A percentile compares a stretch with the other conserved stretches of the same genome.
phyloP scores from a whole-genome alignment of 2,797 vertebrate species.

The Pteronotus mesoamericanus region DNA sequence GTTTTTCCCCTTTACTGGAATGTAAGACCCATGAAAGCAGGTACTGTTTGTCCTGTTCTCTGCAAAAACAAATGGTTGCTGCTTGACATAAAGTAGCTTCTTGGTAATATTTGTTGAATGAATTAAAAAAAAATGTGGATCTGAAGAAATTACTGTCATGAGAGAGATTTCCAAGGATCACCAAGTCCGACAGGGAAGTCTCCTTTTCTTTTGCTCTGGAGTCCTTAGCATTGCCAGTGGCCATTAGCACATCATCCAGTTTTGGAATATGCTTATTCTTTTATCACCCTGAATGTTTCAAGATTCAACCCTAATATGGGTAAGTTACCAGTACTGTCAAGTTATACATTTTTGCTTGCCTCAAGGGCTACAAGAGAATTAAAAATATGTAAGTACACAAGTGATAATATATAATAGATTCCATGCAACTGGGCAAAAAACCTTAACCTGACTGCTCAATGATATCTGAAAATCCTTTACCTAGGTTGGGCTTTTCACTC shows the following conservation, averaged over 20 bases:
- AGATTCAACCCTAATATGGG: neutral
- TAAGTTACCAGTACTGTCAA: neutral
- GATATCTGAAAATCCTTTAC: conserved; percentile 55
- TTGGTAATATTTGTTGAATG: neutral
- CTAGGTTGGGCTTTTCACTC: neutral
- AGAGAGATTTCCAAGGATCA: neutral
- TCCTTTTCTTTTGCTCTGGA: neutral
- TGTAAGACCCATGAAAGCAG: neutral
- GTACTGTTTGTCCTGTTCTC: neutral
- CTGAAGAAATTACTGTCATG: neutral
- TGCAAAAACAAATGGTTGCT: neutral
- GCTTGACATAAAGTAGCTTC: neutral
- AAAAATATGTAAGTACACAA: conserved; percentile 25
- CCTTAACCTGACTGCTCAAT: neutral
- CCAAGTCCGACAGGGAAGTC: neutral
- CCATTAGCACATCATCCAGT: neutral
- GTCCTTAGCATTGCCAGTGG: neutral
- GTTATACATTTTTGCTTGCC: neutral
- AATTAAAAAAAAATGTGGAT: neutral
- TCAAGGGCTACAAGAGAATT: conserved; percentile 29
- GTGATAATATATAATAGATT: neutral
- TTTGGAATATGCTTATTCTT: neutral
- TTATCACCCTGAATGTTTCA: neutral
- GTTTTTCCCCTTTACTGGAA: neutral
- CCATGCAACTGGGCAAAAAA: neutral